These are phyloP conservation scores for Rotaria magnacalcarata DNA, from an alignment of 2,888 invertebrate genomes.

Conservation along the genomic window DNA sequence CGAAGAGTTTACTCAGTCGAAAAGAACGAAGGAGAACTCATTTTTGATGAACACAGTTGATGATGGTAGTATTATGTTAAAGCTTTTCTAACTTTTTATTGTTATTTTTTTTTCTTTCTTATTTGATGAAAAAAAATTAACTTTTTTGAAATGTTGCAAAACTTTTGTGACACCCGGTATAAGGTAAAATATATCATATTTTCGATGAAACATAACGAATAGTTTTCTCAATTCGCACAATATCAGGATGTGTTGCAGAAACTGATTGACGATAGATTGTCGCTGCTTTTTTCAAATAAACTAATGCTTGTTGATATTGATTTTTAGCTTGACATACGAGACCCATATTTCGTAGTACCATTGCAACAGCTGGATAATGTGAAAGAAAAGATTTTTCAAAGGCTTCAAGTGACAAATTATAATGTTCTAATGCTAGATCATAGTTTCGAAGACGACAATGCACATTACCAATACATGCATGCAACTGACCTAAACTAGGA, in stretches of 20 bases:
- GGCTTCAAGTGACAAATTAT: neutral
- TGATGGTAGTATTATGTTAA: no score
- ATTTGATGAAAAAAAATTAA: no score
- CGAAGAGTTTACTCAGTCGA: no score
- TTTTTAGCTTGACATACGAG: neutral
- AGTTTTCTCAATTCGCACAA: neutral
- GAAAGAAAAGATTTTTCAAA: neutral
- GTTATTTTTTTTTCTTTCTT: no score
- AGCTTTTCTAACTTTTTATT: no score
- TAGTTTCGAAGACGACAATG: neutral
- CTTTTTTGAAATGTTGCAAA: no score
- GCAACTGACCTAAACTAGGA: neutral
- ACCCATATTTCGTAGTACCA: neutral
- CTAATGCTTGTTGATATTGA: neutral
- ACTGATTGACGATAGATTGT: neutral
- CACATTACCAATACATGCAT: neutral
- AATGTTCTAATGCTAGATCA: conserved; percentile 9
- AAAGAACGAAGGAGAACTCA: no score
- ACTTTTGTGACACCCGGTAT: no score
- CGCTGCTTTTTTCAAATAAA: neutral
- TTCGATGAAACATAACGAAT: neutral
- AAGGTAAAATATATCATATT: neutral
- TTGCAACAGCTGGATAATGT: neutral
- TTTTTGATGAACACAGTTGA: no score
- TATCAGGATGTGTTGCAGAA: neutral